A percentile compares a stretch with the other conserved stretches of the same genome.
phyloP scores from a whole-genome alignment of 2,888 invertebrate species.

The Caenorhabditis sp. region DNA sequence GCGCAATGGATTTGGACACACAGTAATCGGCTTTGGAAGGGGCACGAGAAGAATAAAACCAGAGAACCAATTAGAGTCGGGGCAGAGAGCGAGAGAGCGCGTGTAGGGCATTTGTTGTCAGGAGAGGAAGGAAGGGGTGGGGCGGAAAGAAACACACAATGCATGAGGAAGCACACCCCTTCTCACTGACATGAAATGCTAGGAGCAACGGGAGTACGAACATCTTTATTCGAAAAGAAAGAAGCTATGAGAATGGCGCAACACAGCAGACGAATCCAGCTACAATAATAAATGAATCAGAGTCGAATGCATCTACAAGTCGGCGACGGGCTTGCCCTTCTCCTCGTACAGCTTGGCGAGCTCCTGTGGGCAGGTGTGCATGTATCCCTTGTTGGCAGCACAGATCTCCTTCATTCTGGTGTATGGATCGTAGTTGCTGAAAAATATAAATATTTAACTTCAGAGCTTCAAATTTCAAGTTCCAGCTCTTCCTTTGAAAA shows the following conservation, averaged over 20 bases:
- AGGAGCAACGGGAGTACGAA: conserved; percentile 25
- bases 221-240: conserved; percentile 44
- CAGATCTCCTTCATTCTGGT: conserved; percentile 81
- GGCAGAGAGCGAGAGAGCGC: background rate
- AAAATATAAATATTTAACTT: conserved; percentile 31
- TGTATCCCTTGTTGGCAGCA: conserved; percentile 78
- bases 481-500: too few species aligned
- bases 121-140: background rate
- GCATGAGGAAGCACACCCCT: conserved; percentile 32
- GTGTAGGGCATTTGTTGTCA: background rate
- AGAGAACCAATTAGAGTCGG: conserved; percentile 31
- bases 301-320: conserved; percentile 50
- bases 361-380: conserved; percentile 81
- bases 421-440: conserved; percentile 81
- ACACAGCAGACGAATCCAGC: conserved; percentile 31
- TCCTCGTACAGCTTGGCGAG: conserved; percentile 80
- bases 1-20: conserved; percentile 9
- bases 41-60: background rate
- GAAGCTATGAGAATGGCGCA: conserved; percentile 49
- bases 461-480: too few species aligned
- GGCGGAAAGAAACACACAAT: background rate
- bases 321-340: conserved; percentile 78
- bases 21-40: conserved; percentile 35
- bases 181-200: background rate
- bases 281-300: conserved; percentile 37